Base-by-base conservation (phyloP, 2,888 invertebrate species). In the Alviniconcha strummeri region DNA sequence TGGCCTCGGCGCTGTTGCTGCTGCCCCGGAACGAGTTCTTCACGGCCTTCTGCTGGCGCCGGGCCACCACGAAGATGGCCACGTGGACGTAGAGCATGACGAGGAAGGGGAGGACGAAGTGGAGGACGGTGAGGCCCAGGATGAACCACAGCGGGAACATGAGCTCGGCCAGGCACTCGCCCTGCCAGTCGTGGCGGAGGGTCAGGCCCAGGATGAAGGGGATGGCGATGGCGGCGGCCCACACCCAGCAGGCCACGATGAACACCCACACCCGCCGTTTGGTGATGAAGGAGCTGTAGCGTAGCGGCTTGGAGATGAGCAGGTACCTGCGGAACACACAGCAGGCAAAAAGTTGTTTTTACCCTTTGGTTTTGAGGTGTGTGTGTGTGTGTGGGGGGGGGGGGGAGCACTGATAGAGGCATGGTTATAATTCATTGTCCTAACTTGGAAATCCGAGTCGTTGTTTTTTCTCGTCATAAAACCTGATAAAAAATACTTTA, bases 81-180 rank as follows among this genome's bases (percentile, higher is more conserved):
- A 77, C 17, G 83, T 79, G 55, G 60, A 83, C 71, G 83, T 57
- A 78, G n/a, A 83, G 57, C 79, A 83, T 79, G 83, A 83, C 15
- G 79, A 79, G 1, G 72, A 83, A 74, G 60, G 80, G 83, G 1
- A 83, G 72, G 72, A 83, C 6, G 72, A 83, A 80, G 64, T 79
- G 83, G 57, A 60, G 9, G 74, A 79, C 5, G 52, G 57, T 52
- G 15, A 83, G 72, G 60, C 15, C n/a, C n/a, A 77, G 9, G 36
- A 83, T 78, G 83, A 83, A 57, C 82, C 82, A 82, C 56, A 77
- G 75, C n/a, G 69, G 69, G 52, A 64, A 82, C 67, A 77, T n/a
- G 19, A 77, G 55, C 77, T 82, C 82, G 4, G 82, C 77, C n/a
- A 54, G 36, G 57, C 82, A 82, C 15, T n/a, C 55, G n/a, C 76